These are phyloP conservation scores for Bombus sylvicola DNA, from an alignment of 1,140 invertebrate species.

Conservation along the genomic window DNA sequence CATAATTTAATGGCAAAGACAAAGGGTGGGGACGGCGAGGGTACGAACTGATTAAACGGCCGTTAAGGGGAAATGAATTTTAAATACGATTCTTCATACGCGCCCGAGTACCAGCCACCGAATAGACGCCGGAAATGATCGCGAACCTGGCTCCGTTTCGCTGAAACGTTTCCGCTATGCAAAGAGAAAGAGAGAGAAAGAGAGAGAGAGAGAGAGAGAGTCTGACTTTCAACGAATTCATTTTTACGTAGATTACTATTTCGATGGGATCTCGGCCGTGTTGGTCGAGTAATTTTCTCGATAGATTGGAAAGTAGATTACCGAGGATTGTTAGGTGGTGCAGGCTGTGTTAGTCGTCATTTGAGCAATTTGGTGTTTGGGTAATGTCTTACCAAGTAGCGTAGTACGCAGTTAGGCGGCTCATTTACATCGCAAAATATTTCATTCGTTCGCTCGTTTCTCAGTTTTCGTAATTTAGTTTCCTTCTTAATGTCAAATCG, in stretches of 20 bases:
- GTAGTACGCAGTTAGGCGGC: too few species aligned
- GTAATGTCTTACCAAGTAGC: neutral
- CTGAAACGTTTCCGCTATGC: neutral
- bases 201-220: neutral
- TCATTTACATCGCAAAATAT: neutral
- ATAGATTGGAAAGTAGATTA: neutral
- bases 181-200: neutral
- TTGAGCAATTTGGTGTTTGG: neutral
- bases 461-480: too few species aligned
- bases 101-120: neutral
- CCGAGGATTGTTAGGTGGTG: neutral
- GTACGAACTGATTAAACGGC: conserved; percentile 13
- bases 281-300: neutral
- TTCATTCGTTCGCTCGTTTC: neutral
- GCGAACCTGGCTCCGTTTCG: neutral
- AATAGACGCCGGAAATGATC: conserved; percentile 28
- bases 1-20: conserved; percentile 13
- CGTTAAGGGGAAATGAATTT: conserved; percentile 40
- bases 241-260: conserved; percentile 11
- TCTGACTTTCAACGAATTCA: neutral
- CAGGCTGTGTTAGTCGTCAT: neutral
- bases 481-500: neutral
- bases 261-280: neutral
- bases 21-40: neutral
- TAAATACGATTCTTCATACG: conserved; percentile 33